phyloP scores from a whole-genome alignment of 2,888 invertebrate species.

The Dryadula phaetusa region DNA sequence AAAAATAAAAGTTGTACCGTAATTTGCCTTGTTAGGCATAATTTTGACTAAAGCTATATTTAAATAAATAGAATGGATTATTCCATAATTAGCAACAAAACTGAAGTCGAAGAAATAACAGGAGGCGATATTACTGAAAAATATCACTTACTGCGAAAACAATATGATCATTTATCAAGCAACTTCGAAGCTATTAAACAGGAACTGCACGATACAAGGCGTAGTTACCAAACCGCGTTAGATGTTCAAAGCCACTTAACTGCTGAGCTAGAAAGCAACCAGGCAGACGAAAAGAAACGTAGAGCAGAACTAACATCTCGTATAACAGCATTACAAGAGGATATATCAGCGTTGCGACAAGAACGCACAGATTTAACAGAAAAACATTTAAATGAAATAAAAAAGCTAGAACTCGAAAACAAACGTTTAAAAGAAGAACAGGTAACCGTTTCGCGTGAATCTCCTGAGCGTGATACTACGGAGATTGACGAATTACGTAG shows the following conservation, averaged over 20 bases:
- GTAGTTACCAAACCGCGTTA: constrained; percentile 74
- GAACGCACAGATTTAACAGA: constrained; percentile 66
- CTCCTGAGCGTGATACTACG: constrained; percentile 65
- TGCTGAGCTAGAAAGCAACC: constrained; percentile 71
- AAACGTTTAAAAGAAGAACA: constrained; percentile 68
- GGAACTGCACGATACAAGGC: constrained; percentile 72
- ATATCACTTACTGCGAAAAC: constrained; percentile 73
- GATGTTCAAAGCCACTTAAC: constrained; percentile 75
- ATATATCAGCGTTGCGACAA: constrained; percentile 64
- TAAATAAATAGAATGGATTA: constrained; percentile 65
- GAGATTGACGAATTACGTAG: constrained; percentile 70
- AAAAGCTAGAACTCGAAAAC: constrained; percentile 64
- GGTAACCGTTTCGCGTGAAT: constrained; percentile 55
- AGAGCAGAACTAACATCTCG: constrained; percentile 63
- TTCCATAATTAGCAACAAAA: constrained; percentile 77
- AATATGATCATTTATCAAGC: constrained; percentile 66
- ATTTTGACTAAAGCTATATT: neutral
- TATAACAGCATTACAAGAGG: constrained; percentile 68
- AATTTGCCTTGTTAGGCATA: neutral
- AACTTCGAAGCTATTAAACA: constrained; percentile 73
- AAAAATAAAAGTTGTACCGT: neutral
- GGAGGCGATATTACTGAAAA: constrained; percentile 72
- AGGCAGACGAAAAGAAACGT: constrained; percentile 66
- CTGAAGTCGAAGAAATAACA: constrained; percentile 69
- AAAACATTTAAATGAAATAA: constrained; percentile 63